A percentile compares a stretch with the other conserved stretches of the same genome.
These are phyloP conservation scores for Sisyra nigra DNA, from an alignment of 2,888 invertebrate species.

Conservation along the genomic window DNA sequence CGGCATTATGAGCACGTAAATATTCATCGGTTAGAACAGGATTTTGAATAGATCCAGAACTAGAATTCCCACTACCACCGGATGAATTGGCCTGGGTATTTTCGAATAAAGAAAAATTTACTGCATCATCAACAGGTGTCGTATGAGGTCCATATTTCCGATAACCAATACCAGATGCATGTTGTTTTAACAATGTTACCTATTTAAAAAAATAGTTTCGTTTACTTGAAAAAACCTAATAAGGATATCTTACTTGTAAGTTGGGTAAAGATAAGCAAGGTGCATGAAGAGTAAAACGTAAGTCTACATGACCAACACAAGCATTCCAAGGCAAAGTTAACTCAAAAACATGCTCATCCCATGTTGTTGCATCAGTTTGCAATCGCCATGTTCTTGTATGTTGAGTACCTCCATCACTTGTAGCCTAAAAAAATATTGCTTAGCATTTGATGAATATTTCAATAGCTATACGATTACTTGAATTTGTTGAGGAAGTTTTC, in stretches of 20 bases:
- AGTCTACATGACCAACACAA: conserved; percentile 76
- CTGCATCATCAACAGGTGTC: conserved; percentile 30
- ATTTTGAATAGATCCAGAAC: conserved; percentile 29
- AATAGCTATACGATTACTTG: conserved; percentile 21
- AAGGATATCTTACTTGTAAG: conserved; percentile 48
- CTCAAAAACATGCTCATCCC: conserved; percentile 88
- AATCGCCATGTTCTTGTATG: conserved; percentile 77
- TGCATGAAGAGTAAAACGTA: conserved; percentile 68
- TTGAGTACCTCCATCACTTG: conserved; percentile 43
- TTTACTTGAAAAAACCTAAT: background rate
- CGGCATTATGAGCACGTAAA: conserved; percentile 72
- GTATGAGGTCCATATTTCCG: conserved; percentile 27
- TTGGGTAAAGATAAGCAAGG: conserved; percentile 61
- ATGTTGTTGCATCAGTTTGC: conserved; percentile 73
- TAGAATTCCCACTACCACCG: conserved; percentile 13
- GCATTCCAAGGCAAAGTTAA: conserved; percentile 66
- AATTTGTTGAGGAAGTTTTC: conserved; percentile 71
- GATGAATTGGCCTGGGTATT: no score
- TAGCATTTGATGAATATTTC: background rate
- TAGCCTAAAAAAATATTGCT: background rate
- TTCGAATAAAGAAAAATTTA: conserved; percentile 21
- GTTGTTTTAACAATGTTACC: conserved; percentile 46
- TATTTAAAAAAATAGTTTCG: conserved; percentile 13
- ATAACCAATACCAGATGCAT: conserved; percentile 46
- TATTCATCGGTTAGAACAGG: conserved; percentile 69